These are phyloP conservation scores for Himantopus leucocephalus DNA, from an alignment of 2,113 vertebrate genomes.

Conservation along the genomic window DNA sequence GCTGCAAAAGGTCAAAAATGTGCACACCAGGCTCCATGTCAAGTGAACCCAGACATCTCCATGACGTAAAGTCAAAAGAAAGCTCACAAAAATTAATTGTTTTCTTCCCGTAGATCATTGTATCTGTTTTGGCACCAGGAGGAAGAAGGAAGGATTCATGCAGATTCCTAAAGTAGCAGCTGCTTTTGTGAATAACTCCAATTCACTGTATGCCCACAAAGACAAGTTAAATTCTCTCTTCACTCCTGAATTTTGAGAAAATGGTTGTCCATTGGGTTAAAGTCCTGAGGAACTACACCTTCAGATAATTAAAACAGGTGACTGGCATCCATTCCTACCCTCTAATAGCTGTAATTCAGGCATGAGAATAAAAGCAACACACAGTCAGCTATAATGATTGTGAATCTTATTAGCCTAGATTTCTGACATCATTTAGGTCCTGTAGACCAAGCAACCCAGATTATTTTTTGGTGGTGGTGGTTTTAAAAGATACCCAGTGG, in stretches of 20 bases:
- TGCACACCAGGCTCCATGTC: fast-evolving
- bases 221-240: background rate
- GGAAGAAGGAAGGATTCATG: background rate
- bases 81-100: background rate
- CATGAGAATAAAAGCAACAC: background rate
- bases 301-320: background rate
- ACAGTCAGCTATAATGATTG: background rate
- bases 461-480: background rate
- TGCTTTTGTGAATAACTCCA: background rate
- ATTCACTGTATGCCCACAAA: background rate
- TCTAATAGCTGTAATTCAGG: background rate
- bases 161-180: background rate
- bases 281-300: background rate
- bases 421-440: background rate
- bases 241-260: background rate
- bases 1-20: background rate
- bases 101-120: background rate
- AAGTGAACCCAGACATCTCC: background rate
- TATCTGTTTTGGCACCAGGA: background rate
- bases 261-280: background rate
- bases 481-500: background rate
- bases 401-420: background rate
- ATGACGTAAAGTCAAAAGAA: background rate
- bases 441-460: background rate
- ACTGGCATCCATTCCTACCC: background rate